Evolutionary conservation across 2,888 invertebrate genomes (phyloP).

Genomic region (Sesia apiformis): DNA sequence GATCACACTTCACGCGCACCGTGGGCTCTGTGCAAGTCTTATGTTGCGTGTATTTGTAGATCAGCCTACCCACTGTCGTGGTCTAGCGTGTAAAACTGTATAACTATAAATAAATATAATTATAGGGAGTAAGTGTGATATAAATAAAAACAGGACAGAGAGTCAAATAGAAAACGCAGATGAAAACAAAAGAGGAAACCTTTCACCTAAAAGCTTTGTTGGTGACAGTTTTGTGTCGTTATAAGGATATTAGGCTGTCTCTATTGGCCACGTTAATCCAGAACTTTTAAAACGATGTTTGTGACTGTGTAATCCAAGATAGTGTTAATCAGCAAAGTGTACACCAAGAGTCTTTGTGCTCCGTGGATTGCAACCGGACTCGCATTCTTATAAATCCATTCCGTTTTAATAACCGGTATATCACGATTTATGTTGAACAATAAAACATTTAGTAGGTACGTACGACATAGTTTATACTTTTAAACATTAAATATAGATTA

Average conservation of each 20-base stretch:
- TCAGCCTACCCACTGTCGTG: slow-evolving; percentile 54
- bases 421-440: neutral
- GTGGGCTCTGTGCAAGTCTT: slow-evolving; percentile 49
- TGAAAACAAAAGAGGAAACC: slow-evolving; percentile 31
- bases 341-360: slow-evolving; percentile 75
- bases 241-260: slow-evolving; percentile 5
- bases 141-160: slow-evolving; percentile 57
- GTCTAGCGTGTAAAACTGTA: slow-evolving; percentile 20
- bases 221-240: too few species aligned
- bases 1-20: slow-evolving; percentile 71
- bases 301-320: slow-evolving; percentile 75
- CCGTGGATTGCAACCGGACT: slow-evolving; percentile 75
- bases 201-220: too few species aligned
- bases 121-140: neutral
- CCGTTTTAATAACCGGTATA: slow-evolving; percentile 26
- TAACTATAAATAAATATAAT: neutral
- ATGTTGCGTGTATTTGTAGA: slow-evolving; percentile 71
- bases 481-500: too few species aligned
- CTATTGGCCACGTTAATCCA: neutral
- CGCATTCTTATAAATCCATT: slow-evolving; percentile 33
- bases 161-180: slow-evolving; percentile 55
- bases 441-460: neutral
- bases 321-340: slow-evolving; percentile 66
- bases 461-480: too few species aligned
- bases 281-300: slow-evolving; percentile 43